phyloP scores from a whole-genome alignment of 2,888 invertebrate species.

The Drosophila cognata region DNA sequence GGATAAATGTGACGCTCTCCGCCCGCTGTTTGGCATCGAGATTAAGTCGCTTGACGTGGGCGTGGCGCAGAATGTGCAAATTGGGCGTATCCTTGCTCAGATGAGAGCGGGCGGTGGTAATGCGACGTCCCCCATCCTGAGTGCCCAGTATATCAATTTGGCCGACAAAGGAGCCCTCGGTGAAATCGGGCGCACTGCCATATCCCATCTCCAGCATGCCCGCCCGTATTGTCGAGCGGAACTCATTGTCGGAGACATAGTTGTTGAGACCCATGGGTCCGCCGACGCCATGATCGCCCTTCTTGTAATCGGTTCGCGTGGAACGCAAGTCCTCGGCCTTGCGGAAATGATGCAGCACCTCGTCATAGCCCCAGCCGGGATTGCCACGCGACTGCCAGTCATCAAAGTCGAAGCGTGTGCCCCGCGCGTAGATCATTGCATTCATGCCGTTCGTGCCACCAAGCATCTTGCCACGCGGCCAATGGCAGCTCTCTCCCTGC shows the following conservation, averaged over 20 bases:
- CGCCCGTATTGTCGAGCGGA: constrained; percentile 89
- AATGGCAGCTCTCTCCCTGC: constrained; percentile 85
- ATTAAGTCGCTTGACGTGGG: constrained; percentile 87
- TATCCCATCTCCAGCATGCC: constrained; percentile 93
- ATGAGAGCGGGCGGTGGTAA: constrained; percentile 92
- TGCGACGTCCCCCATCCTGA: constrained; percentile 91
- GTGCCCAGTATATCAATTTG: constrained; percentile 95
- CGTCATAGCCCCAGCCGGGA: constrained; percentile 90
- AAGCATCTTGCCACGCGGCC: constrained; percentile 88
- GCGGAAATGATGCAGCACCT: constrained; percentile 92
- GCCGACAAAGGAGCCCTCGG: constrained; percentile 92
- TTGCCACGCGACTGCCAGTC: constrained; percentile 88
- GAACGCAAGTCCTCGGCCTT: constrained; percentile 91
- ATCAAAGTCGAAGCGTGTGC: constrained; percentile 89
- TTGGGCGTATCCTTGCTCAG: constrained; percentile 87
- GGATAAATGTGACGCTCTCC: constrained; percentile 85
- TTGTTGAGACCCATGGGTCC: constrained; percentile 86
- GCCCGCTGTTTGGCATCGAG: constrained; percentile 86
- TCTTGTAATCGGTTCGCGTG: constrained; percentile 64
- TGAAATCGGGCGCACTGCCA: constrained; percentile 90
- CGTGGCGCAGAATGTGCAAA: constrained; percentile 87
- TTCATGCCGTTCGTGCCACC: constrained; percentile 90
- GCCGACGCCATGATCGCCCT: constrained; percentile 88
- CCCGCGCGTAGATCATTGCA: constrained; percentile 89
- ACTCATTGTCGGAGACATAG: constrained; percentile 91